These are phyloP conservation scores for Artemisiospiza belli DNA, from an alignment of 2,113 vertebrate genomes.

Conservation along the genomic window DNA sequence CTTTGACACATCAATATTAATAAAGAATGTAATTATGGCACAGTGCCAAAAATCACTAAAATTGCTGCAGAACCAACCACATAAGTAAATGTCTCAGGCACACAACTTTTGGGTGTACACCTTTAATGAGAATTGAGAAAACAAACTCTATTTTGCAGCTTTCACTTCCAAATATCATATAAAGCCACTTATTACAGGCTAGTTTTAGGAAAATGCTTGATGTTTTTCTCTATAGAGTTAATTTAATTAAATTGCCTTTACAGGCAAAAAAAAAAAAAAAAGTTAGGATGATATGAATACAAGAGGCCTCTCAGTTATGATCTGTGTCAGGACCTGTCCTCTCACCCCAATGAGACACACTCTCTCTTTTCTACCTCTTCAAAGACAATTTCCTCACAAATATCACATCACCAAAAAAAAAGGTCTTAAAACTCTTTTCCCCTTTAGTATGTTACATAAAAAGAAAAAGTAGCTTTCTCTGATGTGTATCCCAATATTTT, in stretches of 20 bases:
- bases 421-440: not conserved
- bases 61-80: not conserved
- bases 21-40: not conserved
- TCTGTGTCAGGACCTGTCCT: not conserved
- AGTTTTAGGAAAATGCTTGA: not conserved
- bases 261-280: not conserved
- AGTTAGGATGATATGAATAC: not conserved
- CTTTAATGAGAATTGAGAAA: not conserved
- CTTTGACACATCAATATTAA: not conserved
- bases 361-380: not conserved
- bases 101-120: not conserved
- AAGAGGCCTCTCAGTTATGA: not conserved
- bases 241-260: not conserved
- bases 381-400: slow-evolving; percentile 16
- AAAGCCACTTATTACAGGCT: not conserved
- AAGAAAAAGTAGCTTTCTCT: not conserved
- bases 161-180: not conserved
- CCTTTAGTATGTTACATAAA: not conserved
- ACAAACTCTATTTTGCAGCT: not conserved
- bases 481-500: not conserved
- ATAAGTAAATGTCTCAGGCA: not conserved
- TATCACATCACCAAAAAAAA: not conserved
- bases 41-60: not conserved
- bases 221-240: not conserved
- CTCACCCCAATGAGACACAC: not conserved